These are phyloP conservation scores for Lepilemur ruficaudatus DNA, from an alignment of 2,797 vertebrate genomes.

Conservation along the genomic window DNA sequence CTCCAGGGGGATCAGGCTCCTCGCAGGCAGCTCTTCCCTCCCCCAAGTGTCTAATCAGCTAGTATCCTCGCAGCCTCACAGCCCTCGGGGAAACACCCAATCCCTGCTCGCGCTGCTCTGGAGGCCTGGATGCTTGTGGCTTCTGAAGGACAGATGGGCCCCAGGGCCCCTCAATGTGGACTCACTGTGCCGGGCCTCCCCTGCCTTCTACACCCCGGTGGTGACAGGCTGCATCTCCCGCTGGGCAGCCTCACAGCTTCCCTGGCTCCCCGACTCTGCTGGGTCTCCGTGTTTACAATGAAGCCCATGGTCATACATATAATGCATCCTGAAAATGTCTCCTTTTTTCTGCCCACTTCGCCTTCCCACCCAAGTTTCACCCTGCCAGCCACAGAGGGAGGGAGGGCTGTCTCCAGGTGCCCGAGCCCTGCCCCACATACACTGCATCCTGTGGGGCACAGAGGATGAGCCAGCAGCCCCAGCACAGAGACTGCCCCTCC, in stretches of 20 bases:
- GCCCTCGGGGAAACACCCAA: background rate
- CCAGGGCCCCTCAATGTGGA: background rate
- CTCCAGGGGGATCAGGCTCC: background rate
- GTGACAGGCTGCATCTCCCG: background rate
- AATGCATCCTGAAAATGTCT: background rate
- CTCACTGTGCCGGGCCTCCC: background rate
- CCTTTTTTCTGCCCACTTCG: fast-evolving
- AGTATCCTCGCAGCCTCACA: background rate
- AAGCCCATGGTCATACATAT: background rate
- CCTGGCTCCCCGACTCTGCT: background rate
- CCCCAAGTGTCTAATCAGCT: background rate
- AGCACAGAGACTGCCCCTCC: background rate
- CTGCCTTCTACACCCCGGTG: background rate
- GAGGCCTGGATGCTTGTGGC: background rate
- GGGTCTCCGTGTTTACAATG: background rate
- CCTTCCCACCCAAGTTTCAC: background rate
- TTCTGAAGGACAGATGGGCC: background rate
- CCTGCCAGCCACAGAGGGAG: background rate
- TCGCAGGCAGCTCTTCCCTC: fast-evolving
- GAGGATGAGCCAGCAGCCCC: background rate
- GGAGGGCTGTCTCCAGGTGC: background rate
- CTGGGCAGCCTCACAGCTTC: background rate
- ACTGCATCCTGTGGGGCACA: background rate
- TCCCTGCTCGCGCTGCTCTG: background rate
- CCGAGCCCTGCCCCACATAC: background rate